Base-by-base conservation (phyloP, 2,797 vertebrate species). In the Orientallactaga sibirica region DNA sequence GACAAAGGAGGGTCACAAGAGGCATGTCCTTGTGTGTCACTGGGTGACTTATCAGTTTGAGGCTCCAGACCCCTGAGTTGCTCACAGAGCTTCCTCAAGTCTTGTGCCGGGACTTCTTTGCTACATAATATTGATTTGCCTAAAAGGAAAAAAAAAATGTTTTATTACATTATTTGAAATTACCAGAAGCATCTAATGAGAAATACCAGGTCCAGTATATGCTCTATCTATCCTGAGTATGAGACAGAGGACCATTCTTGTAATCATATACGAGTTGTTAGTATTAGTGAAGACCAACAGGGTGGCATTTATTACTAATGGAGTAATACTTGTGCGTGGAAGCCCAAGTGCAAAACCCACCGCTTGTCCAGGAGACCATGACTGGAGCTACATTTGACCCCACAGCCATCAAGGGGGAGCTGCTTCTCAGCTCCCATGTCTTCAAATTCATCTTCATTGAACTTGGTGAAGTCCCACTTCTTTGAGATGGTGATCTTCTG, bases 41-140 rank as follows among this genome's bases (percentile, higher is more conserved):
- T 67, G 41, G 83, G 86, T 55, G 93, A 68, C 73, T 29, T 90
- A 61, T 87, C 67, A 79, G 25, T 88, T 73, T 92, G 80, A 90
- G 92, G 96, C 10, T 89, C 92, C 27, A 95, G 96, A 82, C 98
- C 98, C 97, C 99, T 98, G 79, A 99, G 97, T 2, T 97, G 99
- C 98, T 99, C 99, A 90, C 99, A 99, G 75, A 99, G 98, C 1
- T 95, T 98, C 96, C 98, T 98, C 97, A 99, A 98, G 97, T 99
- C 98, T 97, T 99, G 99, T 37, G 98, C 98, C 93, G 99, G 99
- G 78, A 99, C 98, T 94, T 99, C 99, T 93, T 98, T 98, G 97
- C 99, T 99, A 97, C 99, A 99, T 82, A 99, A 95, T 97, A 99
- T 97, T 2, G 98, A 98, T 97, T 99, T 99, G 66, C 99, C 99